Conservation (phyloP, 1,140 invertebrate species). For the Aphelinus atriplicis region DNA sequence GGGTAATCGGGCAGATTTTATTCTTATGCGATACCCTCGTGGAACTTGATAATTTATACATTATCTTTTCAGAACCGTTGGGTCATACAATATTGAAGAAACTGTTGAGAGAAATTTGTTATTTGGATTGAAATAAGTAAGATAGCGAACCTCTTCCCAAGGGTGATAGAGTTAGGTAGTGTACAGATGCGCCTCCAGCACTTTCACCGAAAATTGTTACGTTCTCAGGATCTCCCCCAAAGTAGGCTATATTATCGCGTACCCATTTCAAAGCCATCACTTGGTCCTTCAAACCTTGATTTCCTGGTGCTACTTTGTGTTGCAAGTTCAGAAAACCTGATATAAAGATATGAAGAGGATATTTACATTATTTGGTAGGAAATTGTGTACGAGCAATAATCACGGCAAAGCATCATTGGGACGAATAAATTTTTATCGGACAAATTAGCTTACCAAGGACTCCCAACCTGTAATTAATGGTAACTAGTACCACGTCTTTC, state of each 20-base stretch:
- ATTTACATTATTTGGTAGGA: no score
- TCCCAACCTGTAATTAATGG: constrained; percentile 71
- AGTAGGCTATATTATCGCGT: constrained; percentile 69
- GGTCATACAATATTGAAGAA: no score
- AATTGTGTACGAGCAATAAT: no score
- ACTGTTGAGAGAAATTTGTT: neutral
- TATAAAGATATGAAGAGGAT: neutral
- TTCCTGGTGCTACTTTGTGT: constrained; percentile 55
- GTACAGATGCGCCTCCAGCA: constrained; percentile 65
- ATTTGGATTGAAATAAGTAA: neutral
- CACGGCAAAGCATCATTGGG: no score
- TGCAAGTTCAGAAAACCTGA: constrained; percentile 45
- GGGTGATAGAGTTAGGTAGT: constrained; percentile 42
- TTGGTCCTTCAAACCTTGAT: constrained; percentile 68
- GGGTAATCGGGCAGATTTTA: no score
- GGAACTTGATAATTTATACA: no score
- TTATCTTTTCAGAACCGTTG: no score
- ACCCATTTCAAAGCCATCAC: constrained; percentile 57
- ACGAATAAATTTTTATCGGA: neutral
- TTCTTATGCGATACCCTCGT: no score
- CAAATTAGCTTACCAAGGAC: constrained; percentile 59
- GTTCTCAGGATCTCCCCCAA: constrained; percentile 71
- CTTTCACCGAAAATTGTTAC: constrained; percentile 74
- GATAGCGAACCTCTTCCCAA: constrained; percentile 41
- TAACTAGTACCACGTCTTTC: constrained; percentile 68